Conservation (phyloP, 2,113 vertebrate genomes). For the Pristiophorus japonicus region DNA sequence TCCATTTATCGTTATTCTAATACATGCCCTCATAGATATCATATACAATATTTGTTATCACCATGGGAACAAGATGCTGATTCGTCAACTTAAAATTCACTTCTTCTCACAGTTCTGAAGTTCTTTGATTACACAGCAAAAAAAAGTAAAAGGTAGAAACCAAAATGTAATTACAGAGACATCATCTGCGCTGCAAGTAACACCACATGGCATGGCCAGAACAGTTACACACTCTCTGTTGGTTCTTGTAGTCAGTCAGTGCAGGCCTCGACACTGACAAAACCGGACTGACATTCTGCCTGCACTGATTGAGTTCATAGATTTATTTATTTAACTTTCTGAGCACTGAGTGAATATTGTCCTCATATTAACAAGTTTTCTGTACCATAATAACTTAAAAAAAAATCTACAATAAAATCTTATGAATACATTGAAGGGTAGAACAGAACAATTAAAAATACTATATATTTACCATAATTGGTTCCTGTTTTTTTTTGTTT, state of each 20-base stretch:
- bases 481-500: not conserved
- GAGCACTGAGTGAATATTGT: constrained; percentile 25
- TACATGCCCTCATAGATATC: constrained; percentile 89
- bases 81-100: constrained; percentile 80
- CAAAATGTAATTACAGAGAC: constrained; percentile 70
- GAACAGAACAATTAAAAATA: constrained; percentile 32
- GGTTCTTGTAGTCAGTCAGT: constrained; percentile 51
- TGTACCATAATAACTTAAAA: constrained; percentile 34
- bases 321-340: constrained; percentile 7
- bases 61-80: constrained; percentile 89
- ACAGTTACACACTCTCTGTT: constrained; percentile 60
- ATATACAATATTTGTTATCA: constrained; percentile 84
- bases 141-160: constrained; percentile 58
- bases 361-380: constrained; percentile 27
- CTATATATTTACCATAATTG: not conserved
- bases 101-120: constrained; percentile 81
- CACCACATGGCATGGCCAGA: constrained; percentile 52
- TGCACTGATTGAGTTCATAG: constrained; percentile 2
- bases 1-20: constrained; percentile 75
- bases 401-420: constrained; percentile 28
- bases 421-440: constrained; percentile 28
- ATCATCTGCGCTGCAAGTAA: constrained; percentile 71
- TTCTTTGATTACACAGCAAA: constrained; percentile 78
- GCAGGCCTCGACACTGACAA: constrained; percentile 45
- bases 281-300: constrained; percentile 40